Base-by-base conservation (phyloP, 1,140 invertebrate species). In the Lasioglossum baleicum region DNA sequence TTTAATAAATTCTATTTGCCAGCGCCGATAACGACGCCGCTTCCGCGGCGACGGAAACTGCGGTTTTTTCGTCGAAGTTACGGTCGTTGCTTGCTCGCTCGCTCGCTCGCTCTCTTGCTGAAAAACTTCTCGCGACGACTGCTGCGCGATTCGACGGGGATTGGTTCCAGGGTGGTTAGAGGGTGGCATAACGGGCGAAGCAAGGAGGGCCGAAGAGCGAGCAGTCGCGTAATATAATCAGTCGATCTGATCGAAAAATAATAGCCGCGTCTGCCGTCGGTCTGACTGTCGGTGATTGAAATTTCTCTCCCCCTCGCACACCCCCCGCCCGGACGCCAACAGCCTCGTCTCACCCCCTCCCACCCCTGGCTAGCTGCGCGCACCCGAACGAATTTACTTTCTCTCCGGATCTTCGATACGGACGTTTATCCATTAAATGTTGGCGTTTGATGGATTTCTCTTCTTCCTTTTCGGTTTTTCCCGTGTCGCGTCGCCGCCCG, bases 211-310 rank as follows among this genome's bases (percentile, higher is more conserved):
- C 22, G 53, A 44, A 35, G 40, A 64, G 61, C 87, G 86, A 86
- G 83, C 88, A 84, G 87, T 88, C 87, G 85, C 75, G 85, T 92
- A 92, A 93, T 92, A 88, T 90, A 92, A 93, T 93, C 90, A 90
- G 89, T 83, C 86, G 90, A 91, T 89, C 88, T 90, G 91, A 93
- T 93, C 88, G 91, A 92, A 93, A 93, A 93, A 93, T 93, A 92
- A 93, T 92, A 88, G 90, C 85, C 75, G 85, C 80, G 84, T 88
- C 87, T 84, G 84, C 80, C 82, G 70, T 83, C 76, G 81, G 80
- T 87, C 85, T 87, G 84, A 79, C 77, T 84, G 77, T 80, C 82
- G 72, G 70, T 91, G 91, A 91, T 92, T 91, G 90, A 88, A 91
- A 89, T 92, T 90, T 90, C 85, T 83, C 85, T 80, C 85, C 80